These are phyloP conservation scores for Antennarius maculatus DNA, from an alignment of 2,797 vertebrate species.

Conservation along the genomic window DNA sequence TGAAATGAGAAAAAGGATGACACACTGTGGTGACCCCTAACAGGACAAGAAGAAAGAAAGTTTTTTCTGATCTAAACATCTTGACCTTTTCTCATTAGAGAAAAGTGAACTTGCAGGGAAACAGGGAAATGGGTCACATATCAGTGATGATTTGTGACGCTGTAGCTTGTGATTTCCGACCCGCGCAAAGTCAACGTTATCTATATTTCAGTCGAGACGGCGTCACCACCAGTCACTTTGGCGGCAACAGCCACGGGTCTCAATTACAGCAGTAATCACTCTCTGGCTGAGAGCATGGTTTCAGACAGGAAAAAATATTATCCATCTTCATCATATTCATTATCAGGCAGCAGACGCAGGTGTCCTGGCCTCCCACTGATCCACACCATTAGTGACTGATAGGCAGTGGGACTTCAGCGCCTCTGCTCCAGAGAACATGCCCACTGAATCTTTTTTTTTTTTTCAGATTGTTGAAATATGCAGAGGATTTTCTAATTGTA, in stretches of 20 bases:
- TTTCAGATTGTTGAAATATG: conserved; percentile 29
- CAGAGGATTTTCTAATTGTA: not conserved
- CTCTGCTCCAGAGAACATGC: conserved; percentile 36
- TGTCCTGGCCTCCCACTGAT: conserved; percentile 72
- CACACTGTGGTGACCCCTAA: too few species aligned
- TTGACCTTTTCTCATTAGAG: not conserved
- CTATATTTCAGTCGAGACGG: conserved; percentile 49
- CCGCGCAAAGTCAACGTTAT: conserved; percentile 63
- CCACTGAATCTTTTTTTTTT: conserved; percentile 5
- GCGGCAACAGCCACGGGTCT: conserved; percentile 59
- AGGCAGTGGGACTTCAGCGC: conserved; percentile 51
- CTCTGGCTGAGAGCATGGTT: conserved; percentile 59
- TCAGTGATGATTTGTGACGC: conserved; percentile 42
- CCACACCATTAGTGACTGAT: conserved; percentile 74
- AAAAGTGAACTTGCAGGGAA: conserved; percentile 4
- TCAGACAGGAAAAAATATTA: conserved; percentile 68
- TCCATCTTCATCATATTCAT: conserved; percentile 82
- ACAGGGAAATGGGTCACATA: conserved; percentile 19
- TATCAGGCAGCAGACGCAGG: conserved; percentile 76
- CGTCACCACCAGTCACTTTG: conserved; percentile 54
- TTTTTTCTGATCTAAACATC: not conserved
- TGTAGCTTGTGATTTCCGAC: conserved; percentile 33
- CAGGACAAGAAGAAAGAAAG: too few species aligned
- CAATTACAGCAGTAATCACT: conserved; percentile 73
- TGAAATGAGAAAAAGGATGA: too few species aligned